These are phyloP conservation scores for Neopipo cinnamomea DNA, from an alignment of 2,113 vertebrate species.

Conservation along the genomic window DNA sequence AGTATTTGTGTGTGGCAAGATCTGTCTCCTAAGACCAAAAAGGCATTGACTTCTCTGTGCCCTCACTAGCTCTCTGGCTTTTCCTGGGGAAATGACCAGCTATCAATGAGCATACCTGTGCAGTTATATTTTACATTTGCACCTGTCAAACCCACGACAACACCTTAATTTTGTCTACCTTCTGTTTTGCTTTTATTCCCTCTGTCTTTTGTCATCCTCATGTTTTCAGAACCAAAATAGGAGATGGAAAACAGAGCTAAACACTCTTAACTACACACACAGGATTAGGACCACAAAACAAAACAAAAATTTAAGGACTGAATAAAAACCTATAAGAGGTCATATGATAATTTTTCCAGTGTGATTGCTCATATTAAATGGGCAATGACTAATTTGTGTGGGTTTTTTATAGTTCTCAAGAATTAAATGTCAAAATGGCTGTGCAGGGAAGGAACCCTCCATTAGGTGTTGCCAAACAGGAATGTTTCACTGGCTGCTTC, in stretches of 20 bases:
- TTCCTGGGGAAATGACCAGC: neutral
- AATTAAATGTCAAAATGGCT: neutral
- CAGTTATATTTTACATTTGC: neutral
- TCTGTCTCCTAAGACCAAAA: neutral
- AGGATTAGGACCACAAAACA: neutral
- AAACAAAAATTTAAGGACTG: neutral
- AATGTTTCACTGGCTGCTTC: neutral
- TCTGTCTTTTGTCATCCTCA: neutral
- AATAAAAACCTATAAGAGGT: neutral
- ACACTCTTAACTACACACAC: neutral
- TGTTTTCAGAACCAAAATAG: neutral
- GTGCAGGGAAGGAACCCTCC: neutral
- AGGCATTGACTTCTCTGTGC: neutral
- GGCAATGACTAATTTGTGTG: neutral
- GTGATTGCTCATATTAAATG: neutral
- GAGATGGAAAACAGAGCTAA: neutral
- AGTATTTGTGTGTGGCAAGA: neutral
- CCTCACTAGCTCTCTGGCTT: neutral
- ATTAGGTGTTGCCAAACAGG: neutral
- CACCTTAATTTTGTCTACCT: neutral
- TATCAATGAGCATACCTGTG: neutral
- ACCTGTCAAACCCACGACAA: too few relatives aligned
- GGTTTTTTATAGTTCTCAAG: neutral
- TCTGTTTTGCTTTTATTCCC: neutral
- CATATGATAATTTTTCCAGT: neutral